Conservation (phyloP, 2,797 vertebrate genomes). For the Allobates femoralis region DNA sequence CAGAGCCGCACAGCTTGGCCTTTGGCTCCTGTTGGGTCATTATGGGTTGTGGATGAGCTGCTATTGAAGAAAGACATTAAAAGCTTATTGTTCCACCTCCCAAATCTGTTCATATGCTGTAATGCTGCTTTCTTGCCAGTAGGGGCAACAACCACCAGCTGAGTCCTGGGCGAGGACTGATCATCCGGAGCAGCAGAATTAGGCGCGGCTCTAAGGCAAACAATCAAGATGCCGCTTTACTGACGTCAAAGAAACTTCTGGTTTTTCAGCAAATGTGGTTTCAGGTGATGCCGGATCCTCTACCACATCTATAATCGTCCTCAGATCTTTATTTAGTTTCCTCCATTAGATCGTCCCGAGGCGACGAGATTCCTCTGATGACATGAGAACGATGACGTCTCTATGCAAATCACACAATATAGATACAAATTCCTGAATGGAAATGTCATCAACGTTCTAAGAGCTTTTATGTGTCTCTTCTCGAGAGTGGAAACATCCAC, state of each 20-base stretch:
- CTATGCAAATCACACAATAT: background rate
- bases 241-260: slow-evolving; percentile 7
- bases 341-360: background rate
- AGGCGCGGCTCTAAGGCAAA: background rate
- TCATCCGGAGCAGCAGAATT: background rate
- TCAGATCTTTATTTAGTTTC: background rate
- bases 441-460: too few relatives aligned
- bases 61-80: too few relatives aligned
- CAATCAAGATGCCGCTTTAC: background rate
- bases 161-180: background rate
- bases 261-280: slow-evolving; percentile 12
- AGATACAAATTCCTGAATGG: background rate
- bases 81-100: too few relatives aligned
- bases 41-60: too few relatives aligned
- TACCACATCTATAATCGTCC: background rate
- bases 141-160: background rate
- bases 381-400: background rate
- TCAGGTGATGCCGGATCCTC: background rate
- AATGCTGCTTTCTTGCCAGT: background rate
- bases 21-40: too few relatives aligned
- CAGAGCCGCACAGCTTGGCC: too few relatives aligned
- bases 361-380: background rate
- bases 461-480: too few relatives aligned
- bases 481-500: background rate
- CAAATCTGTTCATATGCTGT: background rate